Base-by-base conservation (phyloP, 2,113 vertebrate species). In the Lamprotornis superbus region DNA sequence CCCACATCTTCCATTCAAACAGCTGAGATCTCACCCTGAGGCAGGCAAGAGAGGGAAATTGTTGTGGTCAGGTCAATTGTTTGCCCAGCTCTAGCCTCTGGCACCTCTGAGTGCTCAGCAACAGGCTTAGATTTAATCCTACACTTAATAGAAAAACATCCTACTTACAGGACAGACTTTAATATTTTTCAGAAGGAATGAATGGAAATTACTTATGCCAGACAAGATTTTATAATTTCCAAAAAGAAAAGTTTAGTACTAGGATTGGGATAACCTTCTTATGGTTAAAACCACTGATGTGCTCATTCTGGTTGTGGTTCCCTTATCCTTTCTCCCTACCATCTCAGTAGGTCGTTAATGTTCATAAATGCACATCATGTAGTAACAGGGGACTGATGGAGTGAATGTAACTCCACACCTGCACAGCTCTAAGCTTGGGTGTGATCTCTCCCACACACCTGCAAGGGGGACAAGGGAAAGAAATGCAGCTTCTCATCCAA, bases 361-460 rank as follows among this genome's bases (percentile, higher is more conserved):
- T 24, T 71, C 44, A 23, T 55, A 67, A 79, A 86, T 9, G 42
- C 12, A 61, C 20, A 71, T 40, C 22, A 39, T 17, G 31, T 16
- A 42, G 56, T 1, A 1, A 2, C 15, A 71, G 35, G 31, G 7
- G 7, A 15, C 35, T 1, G 2, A 35, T 28, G 31, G 25, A 69
- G 31, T 27, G 7, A 17, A 7, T 24, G 33, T 3, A 64, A 20
- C 15, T 67, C 47, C 31, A 15, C 27, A 57, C 17, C 9, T 5
- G 0, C 49, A 31, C 0, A 0, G 9, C 25, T 83, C 49, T 56
- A 33, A 27, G 31, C n/a, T 30, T 49, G n/a, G 5, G 22, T 44
- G 33, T 47, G 25, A 47, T 27, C 46, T 57, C 11, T 25, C 28
- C 30, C 2, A 2, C 30, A 13, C 1, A 0, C 13, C 25, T 24